Base-by-base conservation (phyloP, 2,888 invertebrate species). In the Chaetogeoica ovagalla region DNA sequence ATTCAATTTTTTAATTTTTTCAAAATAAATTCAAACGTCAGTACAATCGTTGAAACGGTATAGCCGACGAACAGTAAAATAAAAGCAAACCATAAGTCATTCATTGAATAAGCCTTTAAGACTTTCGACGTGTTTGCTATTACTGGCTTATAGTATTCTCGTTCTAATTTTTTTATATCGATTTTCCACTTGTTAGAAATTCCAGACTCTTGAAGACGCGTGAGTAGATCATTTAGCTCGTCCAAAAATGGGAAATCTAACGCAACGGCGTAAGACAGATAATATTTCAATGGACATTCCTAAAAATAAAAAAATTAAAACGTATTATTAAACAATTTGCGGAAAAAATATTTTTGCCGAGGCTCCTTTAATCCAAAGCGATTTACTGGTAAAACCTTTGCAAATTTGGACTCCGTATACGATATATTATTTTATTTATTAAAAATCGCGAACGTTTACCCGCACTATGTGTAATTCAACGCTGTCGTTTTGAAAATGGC, bases 71-170 rank as follows among this genome's bases (percentile, higher is more conserved):
- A 60, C n/a, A 82, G 30, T 1, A 82, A 66, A 17, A 82, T 23
- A 68, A 82, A 82, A 3, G 82, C 77, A 19, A 82, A 76, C 70
- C 77, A 76, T 30, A 82, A 82, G 62, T 82, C 82, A 17, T 82
- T 39, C 55, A 82, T 55, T 7, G 82, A 72, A 39, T 77, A 77
- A 2, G 63, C 68, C 30, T 82, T 77, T 19, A 71, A 52, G 5
- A 11, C 76, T 15, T 71, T 57, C 39, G 68, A 57, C 30, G 57
- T 43, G 17, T 72, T 62, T 0, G 21, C 7, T 11, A 15, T 8
- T 52, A 70, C 4, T 19, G 63, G 65, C 7, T 37, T n/a, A 60
- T 68, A 68, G 23, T 82, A 66, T 4, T 71, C 76, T 43, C 60
- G 3, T 37, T 70, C 37, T 3, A 66, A n/a, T 68, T 77, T 82